A percentile compares a stretch with the other conserved stretches of the same genome.
These are phyloP conservation scores for Mesembrinibis cayennensis DNA, from an alignment of 2,113 vertebrate species.

Conservation along the genomic window DNA sequence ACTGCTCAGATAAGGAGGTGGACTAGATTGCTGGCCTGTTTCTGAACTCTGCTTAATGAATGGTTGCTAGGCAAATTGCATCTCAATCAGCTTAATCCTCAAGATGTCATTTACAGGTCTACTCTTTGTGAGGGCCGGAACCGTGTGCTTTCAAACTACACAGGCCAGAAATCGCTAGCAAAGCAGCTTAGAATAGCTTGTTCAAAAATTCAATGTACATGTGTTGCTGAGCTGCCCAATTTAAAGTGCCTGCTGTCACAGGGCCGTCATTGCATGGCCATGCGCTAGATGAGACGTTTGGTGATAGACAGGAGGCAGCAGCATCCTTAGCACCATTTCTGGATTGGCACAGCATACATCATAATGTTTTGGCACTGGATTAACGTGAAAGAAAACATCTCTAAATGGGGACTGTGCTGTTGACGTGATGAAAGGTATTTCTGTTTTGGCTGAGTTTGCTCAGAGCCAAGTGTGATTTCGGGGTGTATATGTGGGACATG, in stretches of 20 bases:
- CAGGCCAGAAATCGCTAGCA: conserved; percentile 57
- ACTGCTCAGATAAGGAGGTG: conserved; percentile 82
- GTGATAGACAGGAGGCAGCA: conserved; percentile 42
- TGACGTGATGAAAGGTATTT: conserved; percentile 31
- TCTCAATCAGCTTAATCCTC: conserved; percentile 85
- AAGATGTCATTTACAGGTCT: conserved; percentile 83
- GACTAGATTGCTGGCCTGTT: conserved; percentile 82
- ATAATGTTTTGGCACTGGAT: conserved; percentile 26
- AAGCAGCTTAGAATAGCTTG: conserved; percentile 62
- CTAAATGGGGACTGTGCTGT: conserved; percentile 9
- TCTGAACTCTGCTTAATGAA: conserved; percentile 80
- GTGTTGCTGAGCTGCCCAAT: conserved; percentile 50
- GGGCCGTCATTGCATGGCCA: neutral
- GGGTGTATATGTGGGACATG: neutral
- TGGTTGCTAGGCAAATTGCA: conserved; percentile 84
- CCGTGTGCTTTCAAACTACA: conserved; percentile 42
- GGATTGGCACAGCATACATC: neutral
- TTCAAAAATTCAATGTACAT: conserved; percentile 33
- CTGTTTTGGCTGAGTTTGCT: neutral
- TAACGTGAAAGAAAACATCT: neutral
- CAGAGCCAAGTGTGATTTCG: neutral
- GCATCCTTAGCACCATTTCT: conserved; percentile 1
- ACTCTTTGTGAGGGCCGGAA: conserved; percentile 70
- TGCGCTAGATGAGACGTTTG: neutral
- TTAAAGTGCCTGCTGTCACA: conserved; percentile 9